These are phyloP conservation scores for Volucella bombylans DNA, from an alignment of 2,888 invertebrate species.

Conservation along the genomic window DNA sequence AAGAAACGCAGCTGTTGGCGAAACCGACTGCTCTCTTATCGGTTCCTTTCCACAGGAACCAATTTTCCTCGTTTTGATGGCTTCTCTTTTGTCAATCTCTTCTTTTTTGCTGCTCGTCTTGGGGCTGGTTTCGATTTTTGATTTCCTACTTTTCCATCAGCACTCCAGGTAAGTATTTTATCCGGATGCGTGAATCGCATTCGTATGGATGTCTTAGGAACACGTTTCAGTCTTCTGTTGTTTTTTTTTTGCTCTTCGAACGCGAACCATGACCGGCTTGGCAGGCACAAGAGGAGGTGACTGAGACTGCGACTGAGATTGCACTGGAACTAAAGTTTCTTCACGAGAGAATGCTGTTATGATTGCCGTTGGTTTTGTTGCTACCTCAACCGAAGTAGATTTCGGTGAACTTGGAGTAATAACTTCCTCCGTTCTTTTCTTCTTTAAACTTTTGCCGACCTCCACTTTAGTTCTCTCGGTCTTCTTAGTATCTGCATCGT, in stretches of 20 bases:
- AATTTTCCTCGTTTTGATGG: slow-evolving; percentile 78
- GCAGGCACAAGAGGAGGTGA: slow-evolving; percentile 12
- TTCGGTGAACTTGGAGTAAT: neutral
- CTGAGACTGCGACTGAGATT: slow-evolving; percentile 9
- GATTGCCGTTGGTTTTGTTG: slow-evolving; percentile 30
- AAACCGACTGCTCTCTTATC: slow-evolving; percentile 85
- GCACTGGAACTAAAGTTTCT: neutral
- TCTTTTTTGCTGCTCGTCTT: slow-evolving; percentile 1
- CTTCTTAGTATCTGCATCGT: slow-evolving; percentile 13
- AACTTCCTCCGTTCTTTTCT: neutral
- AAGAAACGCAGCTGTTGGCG: slow-evolving; percentile 86
- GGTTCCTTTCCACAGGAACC: slow-evolving; percentile 84
- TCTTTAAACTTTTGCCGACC: neutral
- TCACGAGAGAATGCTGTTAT: slow-evolving; percentile 39
- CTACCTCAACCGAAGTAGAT: neutral
- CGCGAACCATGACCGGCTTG: slow-evolving; percentile 47
- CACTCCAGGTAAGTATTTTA: slow-evolving; percentile 20
- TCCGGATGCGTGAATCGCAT: slow-evolving; percentile 60
- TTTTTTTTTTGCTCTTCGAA: slow-evolving; percentile 10
- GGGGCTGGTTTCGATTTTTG: neutral
- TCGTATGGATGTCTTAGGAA: slow-evolving; percentile 35
- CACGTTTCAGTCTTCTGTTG: slow-evolving; percentile 9
- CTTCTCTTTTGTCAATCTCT: neutral
- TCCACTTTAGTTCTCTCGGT: neutral
- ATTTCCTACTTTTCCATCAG: neutral